Conservation (phyloP, 2,113 vertebrate species). For the Spea bombifrons region DNA sequence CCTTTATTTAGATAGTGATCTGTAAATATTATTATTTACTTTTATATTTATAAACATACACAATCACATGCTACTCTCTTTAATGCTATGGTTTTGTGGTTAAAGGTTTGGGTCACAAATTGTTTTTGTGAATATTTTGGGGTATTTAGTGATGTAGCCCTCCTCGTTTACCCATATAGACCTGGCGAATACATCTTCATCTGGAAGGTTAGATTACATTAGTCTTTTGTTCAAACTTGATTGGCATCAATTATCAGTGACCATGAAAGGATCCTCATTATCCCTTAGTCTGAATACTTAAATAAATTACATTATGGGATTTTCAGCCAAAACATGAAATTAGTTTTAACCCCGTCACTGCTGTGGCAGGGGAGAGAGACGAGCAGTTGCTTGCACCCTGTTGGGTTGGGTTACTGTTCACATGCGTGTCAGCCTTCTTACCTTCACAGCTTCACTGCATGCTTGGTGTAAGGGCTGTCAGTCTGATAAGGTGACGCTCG, state of each 20-base stretch:
- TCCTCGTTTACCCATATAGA: neutral
- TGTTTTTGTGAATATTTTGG: neutral
- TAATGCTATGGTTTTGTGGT: no score
- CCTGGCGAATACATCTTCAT: constrained; percentile 6
- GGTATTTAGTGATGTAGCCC: neutral
- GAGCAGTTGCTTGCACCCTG: neutral
- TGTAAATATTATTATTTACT: no score
- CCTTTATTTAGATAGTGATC: no score
- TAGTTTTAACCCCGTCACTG: constrained; percentile 19
- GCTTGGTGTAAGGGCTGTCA: constrained; percentile 84
- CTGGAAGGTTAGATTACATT: constrained; percentile 15
- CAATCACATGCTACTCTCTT: no score
- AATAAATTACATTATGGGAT: constrained; percentile 33
- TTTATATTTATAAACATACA: no score
- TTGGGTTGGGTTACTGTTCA: neutral
- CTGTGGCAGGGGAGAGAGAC: neutral
- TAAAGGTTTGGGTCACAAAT: neutral
- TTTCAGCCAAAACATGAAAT: constrained; percentile 26
- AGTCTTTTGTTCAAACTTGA: constrained; percentile 27
- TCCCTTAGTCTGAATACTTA: constrained; percentile 29
- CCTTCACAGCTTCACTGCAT: constrained; percentile 97
- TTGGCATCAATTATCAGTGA: constrained; percentile 39
- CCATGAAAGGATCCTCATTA: constrained; percentile 32
- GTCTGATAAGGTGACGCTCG: constrained; percentile 76
- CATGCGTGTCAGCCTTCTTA: constrained; percentile 63